Conservation (phyloP, 2,797 vertebrate species). For the Myioborus melanocephalus region DNA sequence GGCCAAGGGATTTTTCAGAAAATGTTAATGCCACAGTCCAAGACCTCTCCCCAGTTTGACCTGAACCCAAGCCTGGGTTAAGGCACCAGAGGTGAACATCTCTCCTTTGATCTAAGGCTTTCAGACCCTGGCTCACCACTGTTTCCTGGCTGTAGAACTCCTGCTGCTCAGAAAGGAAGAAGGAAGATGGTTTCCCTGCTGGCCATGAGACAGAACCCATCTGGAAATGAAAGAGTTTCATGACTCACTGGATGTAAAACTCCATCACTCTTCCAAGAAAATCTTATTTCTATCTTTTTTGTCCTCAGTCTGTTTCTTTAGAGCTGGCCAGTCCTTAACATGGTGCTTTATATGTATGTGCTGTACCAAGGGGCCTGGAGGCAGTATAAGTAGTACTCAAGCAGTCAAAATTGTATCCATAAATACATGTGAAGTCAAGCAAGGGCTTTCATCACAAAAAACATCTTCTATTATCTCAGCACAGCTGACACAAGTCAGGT, state of each 20-base stretch:
- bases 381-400: background rate
- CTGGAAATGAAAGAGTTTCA: background rate
- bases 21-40: background rate
- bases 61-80: background rate
- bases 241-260: background rate
- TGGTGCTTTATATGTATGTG: background rate
- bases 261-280: background rate
- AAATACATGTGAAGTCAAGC: background rate
- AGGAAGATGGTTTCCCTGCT: background rate
- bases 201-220: background rate
- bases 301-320: background rate
- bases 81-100: background rate
- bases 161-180: background rate
- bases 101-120: background rate
- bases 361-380: background rate
- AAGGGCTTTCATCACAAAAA: background rate
- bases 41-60: background rate
- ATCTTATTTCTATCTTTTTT: background rate
- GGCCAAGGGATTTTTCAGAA: fast-evolving
- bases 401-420: background rate
- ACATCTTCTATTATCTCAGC: background rate
- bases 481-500: background rate
- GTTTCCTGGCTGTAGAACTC: background rate
- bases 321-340: background rate
- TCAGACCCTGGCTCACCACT: background rate